phyloP scores from a whole-genome alignment of 2,113 vertebrate genomes.

The Pelecanus crispus region DNA sequence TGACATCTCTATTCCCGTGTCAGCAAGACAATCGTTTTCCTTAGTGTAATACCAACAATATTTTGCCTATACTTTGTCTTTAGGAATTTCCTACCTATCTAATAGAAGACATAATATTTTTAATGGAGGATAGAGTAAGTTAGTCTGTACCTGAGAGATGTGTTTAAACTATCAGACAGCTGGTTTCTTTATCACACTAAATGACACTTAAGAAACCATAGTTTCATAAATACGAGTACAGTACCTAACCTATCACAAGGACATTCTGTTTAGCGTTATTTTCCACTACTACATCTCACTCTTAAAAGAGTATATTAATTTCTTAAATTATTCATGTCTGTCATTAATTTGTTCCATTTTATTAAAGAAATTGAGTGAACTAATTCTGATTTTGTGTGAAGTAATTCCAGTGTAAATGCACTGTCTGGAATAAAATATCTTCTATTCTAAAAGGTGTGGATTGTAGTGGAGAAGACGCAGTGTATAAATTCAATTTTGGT shows the following conservation, averaged over 20 bases:
- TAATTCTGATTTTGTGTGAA: neutral
- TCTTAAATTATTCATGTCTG: neutral
- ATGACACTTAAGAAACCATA: neutral
- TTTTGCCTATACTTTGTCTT: neutral
- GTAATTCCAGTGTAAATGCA: neutral
- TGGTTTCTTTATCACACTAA: neutral
- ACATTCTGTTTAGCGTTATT: neutral
- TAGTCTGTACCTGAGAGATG: neutral
- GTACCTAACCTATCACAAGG: neutral
- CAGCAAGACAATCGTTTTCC: conserved; percentile 2
- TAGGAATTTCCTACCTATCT: neutral
- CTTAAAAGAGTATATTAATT: neutral
- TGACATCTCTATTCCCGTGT: conserved; percentile 38
- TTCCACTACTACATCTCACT: neutral
- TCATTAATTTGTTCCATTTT: neutral
- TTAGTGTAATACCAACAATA: neutral
- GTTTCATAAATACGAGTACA: neutral
- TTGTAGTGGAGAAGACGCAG: neutral
- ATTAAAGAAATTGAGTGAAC: neutral
- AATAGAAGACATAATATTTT: neutral
- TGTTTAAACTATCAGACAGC: neutral
- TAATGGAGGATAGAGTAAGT: neutral
- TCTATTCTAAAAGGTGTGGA: neutral
- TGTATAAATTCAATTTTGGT: neutral
- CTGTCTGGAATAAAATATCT: neutral